phyloP scores from a whole-genome alignment of 2,113 vertebrate genomes.

The Anolis carolinensis region DNA sequence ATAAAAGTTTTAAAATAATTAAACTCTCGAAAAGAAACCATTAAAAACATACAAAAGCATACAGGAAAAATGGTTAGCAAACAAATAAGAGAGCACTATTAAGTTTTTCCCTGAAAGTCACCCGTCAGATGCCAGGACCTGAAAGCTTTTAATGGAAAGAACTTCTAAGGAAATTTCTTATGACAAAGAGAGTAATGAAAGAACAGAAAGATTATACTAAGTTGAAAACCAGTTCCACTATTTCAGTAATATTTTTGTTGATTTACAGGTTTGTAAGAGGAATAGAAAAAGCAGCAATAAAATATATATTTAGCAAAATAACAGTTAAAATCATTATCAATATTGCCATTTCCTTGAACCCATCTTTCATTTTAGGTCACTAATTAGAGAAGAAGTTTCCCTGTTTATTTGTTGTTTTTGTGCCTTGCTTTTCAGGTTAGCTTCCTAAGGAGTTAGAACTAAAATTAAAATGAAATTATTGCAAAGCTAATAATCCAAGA shows the following conservation, averaged over 20 bases:
- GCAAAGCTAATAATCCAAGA: background rate
- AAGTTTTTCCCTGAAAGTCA: background rate
- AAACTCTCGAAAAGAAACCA: too few relatives aligned
- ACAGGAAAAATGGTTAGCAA: too few relatives aligned
- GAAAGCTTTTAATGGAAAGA: background rate
- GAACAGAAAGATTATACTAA: background rate
- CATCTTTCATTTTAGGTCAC: background rate
- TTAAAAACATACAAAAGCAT: too few relatives aligned
- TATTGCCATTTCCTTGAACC: background rate
- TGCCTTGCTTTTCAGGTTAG: background rate
- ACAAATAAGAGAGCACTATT: background rate
- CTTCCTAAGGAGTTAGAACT: background rate
- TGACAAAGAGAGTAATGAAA: background rate
- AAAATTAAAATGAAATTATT: background rate
- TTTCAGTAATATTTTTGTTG: background rate
- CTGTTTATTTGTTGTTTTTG: background rate
- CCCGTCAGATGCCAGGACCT: too few relatives aligned
- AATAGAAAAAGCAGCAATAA: background rate
- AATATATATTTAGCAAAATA: background rate
- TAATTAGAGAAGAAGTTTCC: background rate
- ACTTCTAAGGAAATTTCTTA: background rate
- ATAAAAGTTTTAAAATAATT: too few relatives aligned
- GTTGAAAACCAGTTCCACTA: background rate
- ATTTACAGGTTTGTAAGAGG: background rate
- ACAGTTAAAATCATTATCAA: background rate